Conservation (phyloP, 2,113 vertebrate genomes). For the Lates calcarifer region DNA sequence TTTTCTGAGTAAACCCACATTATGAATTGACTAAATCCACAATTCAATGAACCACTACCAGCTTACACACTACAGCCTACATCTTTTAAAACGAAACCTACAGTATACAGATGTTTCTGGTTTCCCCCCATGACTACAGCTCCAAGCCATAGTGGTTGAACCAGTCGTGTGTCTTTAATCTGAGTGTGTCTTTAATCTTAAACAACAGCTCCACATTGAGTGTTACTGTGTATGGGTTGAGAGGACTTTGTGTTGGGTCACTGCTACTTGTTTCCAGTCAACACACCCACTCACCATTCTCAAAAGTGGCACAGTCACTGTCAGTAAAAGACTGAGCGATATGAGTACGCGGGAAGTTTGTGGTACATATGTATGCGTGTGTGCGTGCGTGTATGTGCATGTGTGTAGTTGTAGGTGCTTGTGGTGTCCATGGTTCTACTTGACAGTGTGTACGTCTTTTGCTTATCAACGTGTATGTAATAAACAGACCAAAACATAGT, state of each 20-base stretch:
- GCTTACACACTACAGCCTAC: not conserved
- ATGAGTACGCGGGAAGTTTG: slow-evolving; percentile 74
- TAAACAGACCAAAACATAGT: not conserved
- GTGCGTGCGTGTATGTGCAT: slow-evolving; percentile 4
- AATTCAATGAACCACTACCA: not conserved
- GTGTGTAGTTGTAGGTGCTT: slow-evolving; percentile 35
- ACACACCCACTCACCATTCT: slow-evolving; percentile 72
- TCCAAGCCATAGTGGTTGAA: not conserved
- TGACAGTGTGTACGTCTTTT: slow-evolving; percentile 23
- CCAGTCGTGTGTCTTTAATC: slow-evolving; percentile 7
- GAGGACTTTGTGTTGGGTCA: slow-evolving; percentile 50
- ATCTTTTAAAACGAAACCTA: not conserved
- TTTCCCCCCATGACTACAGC: not conserved
- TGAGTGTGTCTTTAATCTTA: slow-evolving; percentile 3
- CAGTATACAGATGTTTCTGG: slow-evolving; percentile 1
- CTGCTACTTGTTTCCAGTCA: slow-evolving; percentile 74
- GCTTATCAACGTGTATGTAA: not conserved
- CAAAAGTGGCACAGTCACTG: slow-evolving; percentile 73
- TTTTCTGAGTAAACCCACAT: not conserved
- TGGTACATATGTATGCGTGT: slow-evolving; percentile 31
- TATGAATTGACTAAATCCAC: not conserved
- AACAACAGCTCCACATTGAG: slow-evolving; percentile 15
- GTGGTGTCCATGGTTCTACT: slow-evolving; percentile 47
- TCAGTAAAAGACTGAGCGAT: slow-evolving; percentile 64
- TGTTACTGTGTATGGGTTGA: slow-evolving; percentile 9